A percentile compares a stretch with the other conserved stretches of the same genome.
phyloP scores from a whole-genome alignment of 2,888 invertebrate genomes.

The Mesochorus sp. region DNA sequence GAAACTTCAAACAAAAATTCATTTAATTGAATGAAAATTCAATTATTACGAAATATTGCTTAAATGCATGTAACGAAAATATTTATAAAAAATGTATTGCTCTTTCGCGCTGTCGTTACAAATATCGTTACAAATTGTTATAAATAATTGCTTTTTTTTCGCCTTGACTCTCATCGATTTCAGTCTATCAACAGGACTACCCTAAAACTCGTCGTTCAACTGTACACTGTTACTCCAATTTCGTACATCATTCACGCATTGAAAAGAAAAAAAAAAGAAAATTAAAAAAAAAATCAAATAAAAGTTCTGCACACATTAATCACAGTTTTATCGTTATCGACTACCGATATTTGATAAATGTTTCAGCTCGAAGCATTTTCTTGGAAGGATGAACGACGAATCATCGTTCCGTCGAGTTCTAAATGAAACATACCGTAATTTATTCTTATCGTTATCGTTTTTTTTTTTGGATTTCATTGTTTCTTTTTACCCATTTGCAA shows the following conservation, averaged over 20 bases:
- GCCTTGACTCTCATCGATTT: background rate
- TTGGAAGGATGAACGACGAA: conserved; percentile 40
- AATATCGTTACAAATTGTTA: too few relatives aligned
- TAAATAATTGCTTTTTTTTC: too few relatives aligned
- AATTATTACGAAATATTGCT: too few relatives aligned
- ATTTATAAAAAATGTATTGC: too few relatives aligned
- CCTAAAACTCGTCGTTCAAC: conserved; percentile 8
- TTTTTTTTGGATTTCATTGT: too few relatives aligned
- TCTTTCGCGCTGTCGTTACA: too few relatives aligned
- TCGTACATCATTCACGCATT: conserved; percentile 3
- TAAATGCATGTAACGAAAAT: too few relatives aligned
- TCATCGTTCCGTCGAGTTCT: background rate
- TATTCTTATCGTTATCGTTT: too few relatives aligned
- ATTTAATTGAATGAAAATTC: too few relatives aligned
- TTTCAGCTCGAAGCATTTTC: conserved; percentile 16
- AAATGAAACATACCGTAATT: conserved; percentile 13
- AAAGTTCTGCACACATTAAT: conserved; percentile 25
- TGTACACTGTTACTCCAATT: conserved; percentile 14
- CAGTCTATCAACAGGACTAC: conserved; percentile 14
- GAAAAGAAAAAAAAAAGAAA: background rate
- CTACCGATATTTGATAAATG: conserved; percentile 12
- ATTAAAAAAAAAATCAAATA: conserved; percentile 1
- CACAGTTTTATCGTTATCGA: conserved; percentile 38
- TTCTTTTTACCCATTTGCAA: too few relatives aligned
- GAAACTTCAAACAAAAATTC: too few relatives aligned